Conservation (phyloP, 2,113 vertebrate species). For the Cyprinodon variegatus region DNA sequence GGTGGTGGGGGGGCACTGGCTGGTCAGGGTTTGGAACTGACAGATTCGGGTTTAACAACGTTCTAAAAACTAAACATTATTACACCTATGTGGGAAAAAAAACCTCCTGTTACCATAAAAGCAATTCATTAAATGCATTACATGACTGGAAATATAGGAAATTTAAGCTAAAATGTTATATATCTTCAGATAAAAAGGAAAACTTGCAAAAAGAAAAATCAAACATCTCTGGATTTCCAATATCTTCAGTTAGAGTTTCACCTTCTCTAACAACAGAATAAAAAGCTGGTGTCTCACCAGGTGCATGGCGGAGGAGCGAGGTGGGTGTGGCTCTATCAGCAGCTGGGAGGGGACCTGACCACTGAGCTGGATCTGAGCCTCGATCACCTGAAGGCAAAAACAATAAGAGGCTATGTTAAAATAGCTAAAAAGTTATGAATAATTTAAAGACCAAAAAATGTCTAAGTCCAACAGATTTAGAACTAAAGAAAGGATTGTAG, state of each 20-base stretch:
- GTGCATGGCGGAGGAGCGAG: slow-evolving; percentile 99
- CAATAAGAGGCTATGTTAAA: background rate
- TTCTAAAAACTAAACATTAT: slow-evolving; percentile 32
- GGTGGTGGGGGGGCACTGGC: slow-evolving; percentile 41
- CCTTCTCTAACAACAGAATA: too few relatives aligned
- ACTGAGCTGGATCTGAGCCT: slow-evolving; percentile 93
- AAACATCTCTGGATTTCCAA: too few relatives aligned
- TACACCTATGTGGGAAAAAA: slow-evolving; percentile 33
- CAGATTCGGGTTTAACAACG: slow-evolving; percentile 47
- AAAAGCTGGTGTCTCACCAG: slow-evolving; percentile 85
- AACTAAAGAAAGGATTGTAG: too few relatives aligned
- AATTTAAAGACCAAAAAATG: background rate
- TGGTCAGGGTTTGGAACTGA: slow-evolving; percentile 47
- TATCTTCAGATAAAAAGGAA: background rate
- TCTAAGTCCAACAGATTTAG: too few relatives aligned
- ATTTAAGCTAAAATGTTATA: background rate
- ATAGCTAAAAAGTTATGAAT: background rate
- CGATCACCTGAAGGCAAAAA: slow-evolving; percentile 84
- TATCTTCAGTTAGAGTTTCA: too few relatives aligned
- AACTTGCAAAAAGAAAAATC: background rate
- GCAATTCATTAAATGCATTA: background rate
- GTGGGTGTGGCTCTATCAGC: slow-evolving; percentile 98
- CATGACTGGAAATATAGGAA: background rate
- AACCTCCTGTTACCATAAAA: background rate
- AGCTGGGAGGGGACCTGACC: slow-evolving; percentile 98